Percentiles rank a stretch among this genome's conserved stretches.
These are phyloP conservation scores for Caenorhabditis elegans DNA, from an alignment of 1,140 invertebrate species.

Conservation along the genomic window DNA sequence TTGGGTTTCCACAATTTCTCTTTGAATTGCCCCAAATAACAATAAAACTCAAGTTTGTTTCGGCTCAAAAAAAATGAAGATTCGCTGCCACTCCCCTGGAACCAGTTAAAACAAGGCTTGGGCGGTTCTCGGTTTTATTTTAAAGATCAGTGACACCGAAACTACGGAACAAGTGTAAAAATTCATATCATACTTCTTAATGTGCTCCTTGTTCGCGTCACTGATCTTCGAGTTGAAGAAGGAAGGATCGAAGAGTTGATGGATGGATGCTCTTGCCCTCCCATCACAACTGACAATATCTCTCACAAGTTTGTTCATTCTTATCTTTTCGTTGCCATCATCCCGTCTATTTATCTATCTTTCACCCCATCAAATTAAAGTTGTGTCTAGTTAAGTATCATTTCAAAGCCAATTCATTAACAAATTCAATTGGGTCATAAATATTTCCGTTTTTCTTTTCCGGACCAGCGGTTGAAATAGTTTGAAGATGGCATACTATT, in stretches of 20 bases:
- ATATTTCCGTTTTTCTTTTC: neutral
- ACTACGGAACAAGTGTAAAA: neutral
- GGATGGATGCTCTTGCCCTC: neutral
- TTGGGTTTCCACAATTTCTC: neutral
- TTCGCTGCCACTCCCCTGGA: neutral
- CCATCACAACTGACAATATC: conserved; percentile 22
- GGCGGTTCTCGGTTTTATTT: neutral
- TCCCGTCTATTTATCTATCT: conserved; percentile 4
- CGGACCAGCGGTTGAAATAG: neutral
- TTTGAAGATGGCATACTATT: neutral
- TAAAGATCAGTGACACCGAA: neutral
- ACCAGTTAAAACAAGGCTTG: neutral
- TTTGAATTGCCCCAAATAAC: neutral
- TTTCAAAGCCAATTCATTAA: neutral
- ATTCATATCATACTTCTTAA: conserved; percentile 21
- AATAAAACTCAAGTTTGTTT: neutral
- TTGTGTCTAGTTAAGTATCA: neutral
- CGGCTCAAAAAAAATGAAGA: neutral
- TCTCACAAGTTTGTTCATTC: conserved; percentile 19
- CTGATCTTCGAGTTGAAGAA: neutral
- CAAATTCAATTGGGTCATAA: conserved; percentile 17
- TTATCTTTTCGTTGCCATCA: neutral
- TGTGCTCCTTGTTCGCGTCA: neutral
- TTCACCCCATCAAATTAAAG: conserved; percentile 30
- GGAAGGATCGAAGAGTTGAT: conserved; percentile 5